Evolutionary conservation across 1,140 invertebrate species (phyloP).

Genomic region (Heliconius hewitsoni): DNA sequence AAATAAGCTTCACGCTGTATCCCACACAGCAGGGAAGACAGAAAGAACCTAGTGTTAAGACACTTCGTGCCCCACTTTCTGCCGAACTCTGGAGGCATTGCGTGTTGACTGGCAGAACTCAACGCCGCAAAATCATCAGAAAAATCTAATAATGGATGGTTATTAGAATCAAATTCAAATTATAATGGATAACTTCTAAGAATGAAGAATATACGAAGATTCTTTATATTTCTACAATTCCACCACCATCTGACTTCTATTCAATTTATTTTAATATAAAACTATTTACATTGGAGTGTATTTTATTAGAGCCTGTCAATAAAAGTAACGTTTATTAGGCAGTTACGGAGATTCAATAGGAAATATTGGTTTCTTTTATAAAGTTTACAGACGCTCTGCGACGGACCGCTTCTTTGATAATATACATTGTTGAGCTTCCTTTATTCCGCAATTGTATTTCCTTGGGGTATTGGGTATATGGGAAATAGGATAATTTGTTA

Average conservation of each 20-base stretch:
- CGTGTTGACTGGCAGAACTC: too few species aligned
- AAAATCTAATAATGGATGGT: too few species aligned
- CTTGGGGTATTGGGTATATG: not conserved
- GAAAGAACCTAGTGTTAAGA: too few species aligned
- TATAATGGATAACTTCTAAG: not conserved
- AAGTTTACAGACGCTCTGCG: conserved; percentile 31
- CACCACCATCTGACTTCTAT: not conserved
- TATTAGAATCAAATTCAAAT: too few species aligned
- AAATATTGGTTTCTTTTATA: conserved; percentile 49
- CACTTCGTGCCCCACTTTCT: too few species aligned
- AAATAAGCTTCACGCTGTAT: too few species aligned
- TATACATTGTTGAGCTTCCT: conserved; percentile 11
- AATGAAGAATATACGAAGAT: not conserved
- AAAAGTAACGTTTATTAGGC: conserved; percentile 53
- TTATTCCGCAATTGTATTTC: not conserved
- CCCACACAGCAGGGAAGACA: too few species aligned
- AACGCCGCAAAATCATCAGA: too few species aligned
- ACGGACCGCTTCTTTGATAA: conserved; percentile 29
- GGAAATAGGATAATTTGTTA: not conserved
- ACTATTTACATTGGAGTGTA: conserved; percentile 48
- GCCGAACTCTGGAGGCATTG: too few species aligned
- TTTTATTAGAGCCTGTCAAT: conserved; percentile 56
- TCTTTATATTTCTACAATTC: not conserved
- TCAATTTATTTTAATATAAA: conserved; percentile 40
- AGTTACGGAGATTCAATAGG: conserved; percentile 60